Evolutionary conservation across 2,113 vertebrate genomes (phyloP).

Genomic region (Donacobius atricapilla): DNA sequence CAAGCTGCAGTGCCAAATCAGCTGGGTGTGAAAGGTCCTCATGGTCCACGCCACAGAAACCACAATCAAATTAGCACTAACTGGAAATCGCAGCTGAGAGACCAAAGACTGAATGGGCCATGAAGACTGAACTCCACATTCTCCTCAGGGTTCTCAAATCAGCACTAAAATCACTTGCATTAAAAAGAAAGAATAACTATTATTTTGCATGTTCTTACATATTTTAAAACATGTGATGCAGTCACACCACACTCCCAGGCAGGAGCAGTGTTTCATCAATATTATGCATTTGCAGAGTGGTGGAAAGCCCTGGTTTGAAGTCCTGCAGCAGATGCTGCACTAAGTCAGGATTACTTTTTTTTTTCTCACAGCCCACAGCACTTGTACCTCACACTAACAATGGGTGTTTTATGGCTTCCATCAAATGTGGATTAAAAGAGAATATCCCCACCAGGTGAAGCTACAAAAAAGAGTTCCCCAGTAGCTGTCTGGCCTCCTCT

Average conservation of each 20-base stretch:
- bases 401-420: neutral
- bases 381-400: neutral
- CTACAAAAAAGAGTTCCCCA: neutral
- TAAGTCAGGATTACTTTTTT: neutral
- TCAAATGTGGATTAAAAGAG: neutral
- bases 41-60: conserved; percentile 10
- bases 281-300: neutral
- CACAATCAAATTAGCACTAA: conserved; percentile 42
- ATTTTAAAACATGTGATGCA: neutral
- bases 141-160: conserved; percentile 11
- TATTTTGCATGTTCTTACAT: neutral
- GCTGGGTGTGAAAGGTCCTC: neutral
- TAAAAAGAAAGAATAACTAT: neutral
- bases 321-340: neutral
- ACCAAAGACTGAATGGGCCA: conserved; percentile 36
- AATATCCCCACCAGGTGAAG: neutral
- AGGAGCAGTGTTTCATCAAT: neutral
- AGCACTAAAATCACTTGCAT: neutral
- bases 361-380: neutral
- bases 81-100: conserved; percentile 29
- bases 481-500: neutral
- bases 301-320: neutral
- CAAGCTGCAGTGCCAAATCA: neutral
- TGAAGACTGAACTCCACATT: neutral
- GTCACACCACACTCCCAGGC: neutral